A percentile compares a stretch with the other conserved stretches of the same genome.
phyloP scores from a whole-genome alignment of 2,888 invertebrate species.

The Homarus gammarus region DNA sequence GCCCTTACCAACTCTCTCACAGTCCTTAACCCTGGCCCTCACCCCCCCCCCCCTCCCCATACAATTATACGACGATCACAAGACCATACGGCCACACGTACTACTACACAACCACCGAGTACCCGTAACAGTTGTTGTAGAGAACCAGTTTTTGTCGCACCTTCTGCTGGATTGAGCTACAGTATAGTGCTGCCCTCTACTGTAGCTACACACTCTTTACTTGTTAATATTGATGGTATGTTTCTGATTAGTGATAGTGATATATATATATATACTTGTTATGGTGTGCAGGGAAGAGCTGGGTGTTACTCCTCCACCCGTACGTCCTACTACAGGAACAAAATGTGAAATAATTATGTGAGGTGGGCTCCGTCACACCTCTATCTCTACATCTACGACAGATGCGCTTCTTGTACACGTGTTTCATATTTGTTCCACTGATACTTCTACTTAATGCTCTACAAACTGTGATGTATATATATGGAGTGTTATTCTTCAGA shows the following conservation, averaged over 20 bases:
- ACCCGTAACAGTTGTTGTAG: not conserved
- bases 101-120: not conserved
- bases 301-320: too few relatives aligned
- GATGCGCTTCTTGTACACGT: not conserved
- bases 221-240: not conserved
- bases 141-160: not conserved
- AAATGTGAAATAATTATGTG: too few relatives aligned
- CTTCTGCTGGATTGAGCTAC: not conserved
- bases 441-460: not conserved
- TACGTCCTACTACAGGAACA: too few relatives aligned
- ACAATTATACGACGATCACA: too few relatives aligned
- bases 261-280: too few relatives aligned
- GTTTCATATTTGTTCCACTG: too few relatives aligned
- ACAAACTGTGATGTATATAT: conserved; percentile 7
- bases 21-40: too few relatives aligned
- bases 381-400: not conserved
- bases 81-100: too few relatives aligned
- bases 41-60: too few relatives aligned
- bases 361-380: too few relatives aligned
- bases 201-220: not conserved
- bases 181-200: not conserved
- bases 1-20: too few relatives aligned
- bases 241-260: not conserved
- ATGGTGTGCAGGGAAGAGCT: not conserved
- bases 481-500: not conserved